Evolutionary conservation across 2,113 vertebrate species (phyloP), one percentile per base, ranked within the genome.

Genomic region (Bubo blakistoni): DNA sequence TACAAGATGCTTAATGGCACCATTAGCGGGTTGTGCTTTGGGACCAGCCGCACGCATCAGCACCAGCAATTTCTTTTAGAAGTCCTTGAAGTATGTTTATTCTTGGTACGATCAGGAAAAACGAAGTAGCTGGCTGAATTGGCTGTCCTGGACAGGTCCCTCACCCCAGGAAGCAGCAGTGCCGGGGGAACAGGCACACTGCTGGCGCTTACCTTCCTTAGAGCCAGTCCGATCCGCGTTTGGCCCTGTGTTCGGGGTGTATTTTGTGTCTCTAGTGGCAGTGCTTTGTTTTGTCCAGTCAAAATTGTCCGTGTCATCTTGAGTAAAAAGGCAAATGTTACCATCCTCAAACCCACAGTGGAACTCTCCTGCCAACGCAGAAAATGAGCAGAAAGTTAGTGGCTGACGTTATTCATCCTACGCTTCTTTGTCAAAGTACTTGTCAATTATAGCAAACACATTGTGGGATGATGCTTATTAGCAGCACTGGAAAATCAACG

Each of bases 281-380:
- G 99, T 99, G 88, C 99, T 99, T 94, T 99, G 99, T n/a, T 99
- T 98, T 2, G 99, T 99, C 99, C 99, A 99, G 96, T 99, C 99
- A 46, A 99, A 99, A 78, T 99, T 99, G 83, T 99, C 99, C 9
- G 98, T 99, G 92, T 99, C 99, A 22, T 99, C 99, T 98, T 99
- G 99, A 12, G 98, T 99, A 97, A 99, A 99, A 83, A 99, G 98
- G 97, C 99, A 99, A 95, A 99, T 99, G 51, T 99, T 99, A 57
- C 99, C 98, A 19, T 99, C 99, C 98, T 99, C 99, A 72, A 99
- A 99, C 83, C 99, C 99, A 77, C 99, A 99, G 97, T 99, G 99
- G 98, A 99, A 99, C 98, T 99, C 99, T 93, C 99, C 99, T 99
- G 98, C 76, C 93, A 82, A 90, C 1, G 88, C 49, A 96, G 59